These are phyloP conservation scores for Oreochromis grahami DNA, from an alignment of 2,797 vertebrate genomes.

Conservation along the genomic window DNA sequence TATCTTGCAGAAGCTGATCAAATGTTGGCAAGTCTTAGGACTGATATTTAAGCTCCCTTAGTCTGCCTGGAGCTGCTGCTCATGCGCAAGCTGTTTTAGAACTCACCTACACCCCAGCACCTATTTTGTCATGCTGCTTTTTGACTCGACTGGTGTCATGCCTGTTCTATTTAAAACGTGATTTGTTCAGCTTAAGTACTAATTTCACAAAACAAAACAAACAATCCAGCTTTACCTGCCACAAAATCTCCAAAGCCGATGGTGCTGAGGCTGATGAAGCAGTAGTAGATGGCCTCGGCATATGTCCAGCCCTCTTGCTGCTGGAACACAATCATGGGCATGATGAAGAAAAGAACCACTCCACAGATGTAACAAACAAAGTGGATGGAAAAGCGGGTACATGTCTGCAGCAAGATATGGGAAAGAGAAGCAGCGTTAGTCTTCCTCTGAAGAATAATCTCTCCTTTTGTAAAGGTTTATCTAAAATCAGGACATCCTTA, in stretches of 20 bases:
- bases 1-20: neutral
- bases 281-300: slow-evolving; percentile 87
- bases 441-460: neutral
- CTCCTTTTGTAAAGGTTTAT: neutral
- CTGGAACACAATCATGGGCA: slow-evolving; percentile 84
- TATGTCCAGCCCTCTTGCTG: slow-evolving; percentile 86
- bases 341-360: slow-evolving; percentile 79
- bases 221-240: slow-evolving; percentile 72
- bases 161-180: neutral
- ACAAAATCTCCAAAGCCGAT: slow-evolving; percentile 94
- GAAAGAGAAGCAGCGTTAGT: neutral
- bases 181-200: neutral
- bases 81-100: neutral
- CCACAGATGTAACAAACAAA: slow-evolving; percentile 69
- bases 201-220: neutral
- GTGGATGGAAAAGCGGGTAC: slow-evolving; percentile 73
- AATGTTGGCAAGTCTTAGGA: neutral
- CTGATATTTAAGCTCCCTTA: neutral
- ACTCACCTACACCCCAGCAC: neutral
- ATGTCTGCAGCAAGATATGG: slow-evolving; percentile 47
- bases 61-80: neutral
- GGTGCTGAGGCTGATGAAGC: slow-evolving; percentile 93
- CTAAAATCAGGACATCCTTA: slow-evolving; percentile 53
- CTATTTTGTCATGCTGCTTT: neutral
- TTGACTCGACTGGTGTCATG: neutral